Conservation (phyloP, 2,113 vertebrate species). For the Brevimyrus niger region DNA sequence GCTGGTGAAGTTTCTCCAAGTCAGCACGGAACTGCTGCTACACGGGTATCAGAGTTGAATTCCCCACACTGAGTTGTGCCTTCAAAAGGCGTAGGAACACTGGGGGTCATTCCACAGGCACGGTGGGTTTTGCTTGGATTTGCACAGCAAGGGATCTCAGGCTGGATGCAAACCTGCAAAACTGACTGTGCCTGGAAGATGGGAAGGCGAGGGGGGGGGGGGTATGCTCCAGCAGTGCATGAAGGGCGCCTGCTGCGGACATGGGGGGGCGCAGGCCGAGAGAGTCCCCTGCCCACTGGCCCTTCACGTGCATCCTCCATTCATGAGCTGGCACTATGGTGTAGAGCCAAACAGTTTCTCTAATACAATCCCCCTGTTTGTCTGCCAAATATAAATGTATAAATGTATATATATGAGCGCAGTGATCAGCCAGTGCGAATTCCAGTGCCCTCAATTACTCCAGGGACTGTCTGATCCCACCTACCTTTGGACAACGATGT, state of each 20-base stretch:
- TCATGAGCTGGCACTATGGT: conserved; percentile 77
- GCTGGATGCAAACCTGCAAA: conserved; percentile 97
- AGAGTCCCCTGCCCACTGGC: not conserved
- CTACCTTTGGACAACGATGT: not conserved
- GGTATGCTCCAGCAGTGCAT: conserved; percentile 88
- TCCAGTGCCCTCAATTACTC: not conserved
- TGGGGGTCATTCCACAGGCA: conserved; percentile 41
- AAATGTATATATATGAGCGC: not conserved
- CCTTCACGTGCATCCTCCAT: not conserved
- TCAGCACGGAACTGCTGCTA: not conserved
- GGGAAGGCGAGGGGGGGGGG: conserved; percentile 69
- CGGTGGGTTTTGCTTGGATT: conserved; percentile 93
- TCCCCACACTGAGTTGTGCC: not conserved
- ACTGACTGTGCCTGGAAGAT: conserved; percentile 60
- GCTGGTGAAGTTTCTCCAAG: not conserved
- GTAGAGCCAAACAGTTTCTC: conserved; percentile 74
- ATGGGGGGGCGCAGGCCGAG: not conserved
- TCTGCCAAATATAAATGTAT: not conserved
- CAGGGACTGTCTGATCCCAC: not conserved
- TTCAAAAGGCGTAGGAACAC: not conserved
- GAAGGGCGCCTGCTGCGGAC: not conserved
- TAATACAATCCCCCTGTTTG: not conserved
- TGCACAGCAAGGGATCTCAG: conserved; percentile 72
- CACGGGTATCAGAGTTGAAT: not conserved
- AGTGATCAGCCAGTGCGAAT: not conserved